Conservation (phyloP, 2,113 vertebrate genomes). For the Calypte anna region DNA sequence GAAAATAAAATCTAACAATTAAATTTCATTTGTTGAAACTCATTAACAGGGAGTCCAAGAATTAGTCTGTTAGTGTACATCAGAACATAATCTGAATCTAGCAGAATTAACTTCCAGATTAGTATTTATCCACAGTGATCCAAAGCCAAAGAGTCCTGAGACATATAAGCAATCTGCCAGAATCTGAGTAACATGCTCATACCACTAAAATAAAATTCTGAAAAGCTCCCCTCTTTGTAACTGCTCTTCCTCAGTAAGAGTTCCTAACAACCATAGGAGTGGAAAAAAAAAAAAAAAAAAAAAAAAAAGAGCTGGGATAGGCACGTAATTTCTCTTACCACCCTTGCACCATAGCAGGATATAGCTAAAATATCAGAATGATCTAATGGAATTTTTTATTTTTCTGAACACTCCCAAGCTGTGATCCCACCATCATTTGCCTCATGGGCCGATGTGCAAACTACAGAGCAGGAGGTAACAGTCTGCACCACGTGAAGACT, state of each 20-base stretch:
- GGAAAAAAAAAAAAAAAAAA: not conserved
- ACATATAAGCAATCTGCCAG: not conserved
- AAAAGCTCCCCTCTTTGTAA: not conserved
- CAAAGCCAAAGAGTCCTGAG: not conserved
- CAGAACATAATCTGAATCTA: not conserved
- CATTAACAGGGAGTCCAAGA: not conserved
- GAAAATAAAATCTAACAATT: not conserved
- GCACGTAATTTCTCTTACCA: not conserved
- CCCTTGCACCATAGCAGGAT: not conserved
- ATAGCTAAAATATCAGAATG: not conserved
- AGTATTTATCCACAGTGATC: not conserved
- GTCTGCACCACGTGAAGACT: not conserved
- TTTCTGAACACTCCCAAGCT: not conserved
- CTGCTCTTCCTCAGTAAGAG: not conserved
- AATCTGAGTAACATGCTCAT: not conserved
- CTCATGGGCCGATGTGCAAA: not conserved
- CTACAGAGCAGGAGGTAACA: not conserved
- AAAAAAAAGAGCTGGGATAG: too few relatives aligned
- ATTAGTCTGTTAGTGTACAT: not conserved
- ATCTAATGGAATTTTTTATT: not conserved
- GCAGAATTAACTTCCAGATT: not conserved
- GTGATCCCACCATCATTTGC: not conserved
- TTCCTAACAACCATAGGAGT: rapidly evolving
- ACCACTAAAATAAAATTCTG: not conserved
- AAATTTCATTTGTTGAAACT: not conserved